phyloP scores from a whole-genome alignment of 2,888 invertebrate species.

The Raillietiella orientalis region DNA sequence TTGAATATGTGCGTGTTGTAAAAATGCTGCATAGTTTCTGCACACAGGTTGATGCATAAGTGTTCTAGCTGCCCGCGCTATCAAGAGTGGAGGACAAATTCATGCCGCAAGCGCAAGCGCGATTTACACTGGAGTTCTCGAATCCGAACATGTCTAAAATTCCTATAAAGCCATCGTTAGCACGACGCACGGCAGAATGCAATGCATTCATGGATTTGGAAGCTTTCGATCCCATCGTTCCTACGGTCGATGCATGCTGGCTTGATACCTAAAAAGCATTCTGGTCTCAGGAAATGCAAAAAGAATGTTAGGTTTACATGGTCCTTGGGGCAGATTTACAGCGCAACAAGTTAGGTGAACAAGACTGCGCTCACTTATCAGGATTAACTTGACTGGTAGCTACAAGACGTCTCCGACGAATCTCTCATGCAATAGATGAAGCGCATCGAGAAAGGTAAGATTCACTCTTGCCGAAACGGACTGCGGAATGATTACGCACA shows the following conservation, averaged over 20 bases:
- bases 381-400: no score
- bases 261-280: constrained; percentile 23
- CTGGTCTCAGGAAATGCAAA: neutral
- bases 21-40: constrained; percentile 91
- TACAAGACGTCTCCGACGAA: no score
- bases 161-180: constrained; percentile 78
- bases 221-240: constrained; percentile 28
- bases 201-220: constrained; percentile 58
- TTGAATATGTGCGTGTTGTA: constrained; percentile 92
- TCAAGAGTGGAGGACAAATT: constrained; percentile 5
- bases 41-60: constrained; percentile 73
- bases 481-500: no score
- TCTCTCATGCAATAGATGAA: no score
- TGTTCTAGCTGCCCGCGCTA: constrained; percentile 60
- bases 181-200: constrained; percentile 67
- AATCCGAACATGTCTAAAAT: constrained; percentile 91
- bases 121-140: constrained; percentile 39
- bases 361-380: no score
- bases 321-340: no score
- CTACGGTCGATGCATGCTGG: constrained; percentile 50
- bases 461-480: no score
- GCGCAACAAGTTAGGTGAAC: no score
- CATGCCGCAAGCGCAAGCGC: neutral
- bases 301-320: constrained; percentile 1
- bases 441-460: no score